phyloP scores from a whole-genome alignment of 1,140 invertebrate genomes.

The Dinothrombium tinctorium region DNA sequence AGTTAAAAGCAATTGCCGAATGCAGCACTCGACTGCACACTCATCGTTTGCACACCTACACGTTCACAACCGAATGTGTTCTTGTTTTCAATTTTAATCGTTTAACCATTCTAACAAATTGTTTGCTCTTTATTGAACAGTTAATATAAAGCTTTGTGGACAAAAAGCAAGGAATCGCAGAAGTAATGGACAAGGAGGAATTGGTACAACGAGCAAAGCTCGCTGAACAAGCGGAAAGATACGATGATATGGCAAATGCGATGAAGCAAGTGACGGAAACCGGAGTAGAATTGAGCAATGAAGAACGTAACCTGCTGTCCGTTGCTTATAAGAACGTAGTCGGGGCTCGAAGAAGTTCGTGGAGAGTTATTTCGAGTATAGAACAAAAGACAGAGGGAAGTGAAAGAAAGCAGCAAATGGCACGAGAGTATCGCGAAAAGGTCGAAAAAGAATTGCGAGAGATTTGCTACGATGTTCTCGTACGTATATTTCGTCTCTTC shows the following conservation, averaged over 20 bases:
- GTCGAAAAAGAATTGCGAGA: constrained; percentile 94
- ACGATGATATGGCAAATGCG: constrained; percentile 42
- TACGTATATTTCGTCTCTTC: constrained; percentile 31
- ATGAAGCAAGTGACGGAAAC: constrained; percentile 95
- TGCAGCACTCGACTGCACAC: no score
- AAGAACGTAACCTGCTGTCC: constrained; percentile 88
- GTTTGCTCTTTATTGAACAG: not conserved
- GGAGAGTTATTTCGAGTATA: constrained; percentile 95
- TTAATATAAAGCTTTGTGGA: no score
- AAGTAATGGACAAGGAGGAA: constrained; percentile 64
- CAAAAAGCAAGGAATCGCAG: no score
- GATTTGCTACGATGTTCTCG: constrained; percentile 93
- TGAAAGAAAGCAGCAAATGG: constrained; percentile 94
- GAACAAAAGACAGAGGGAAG: constrained; percentile 86
- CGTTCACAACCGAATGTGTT: no score
- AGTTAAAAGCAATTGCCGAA: no score
- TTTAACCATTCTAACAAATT: no score
- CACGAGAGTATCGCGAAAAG: constrained; percentile 90
- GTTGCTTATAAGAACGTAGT: constrained; percentile 99
- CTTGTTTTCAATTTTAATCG: no score
- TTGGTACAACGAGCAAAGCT: constrained; percentile 96
- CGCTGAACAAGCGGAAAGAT: constrained; percentile 91
- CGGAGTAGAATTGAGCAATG: constrained; percentile 75
- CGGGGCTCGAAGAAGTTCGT: constrained; percentile 82
- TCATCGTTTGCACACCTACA: no score